Percentiles rank a stretch among this genome's conserved stretches.
Conservation (phyloP, 2,797 vertebrate species). For the Dromococcyx pavoninus region DNA sequence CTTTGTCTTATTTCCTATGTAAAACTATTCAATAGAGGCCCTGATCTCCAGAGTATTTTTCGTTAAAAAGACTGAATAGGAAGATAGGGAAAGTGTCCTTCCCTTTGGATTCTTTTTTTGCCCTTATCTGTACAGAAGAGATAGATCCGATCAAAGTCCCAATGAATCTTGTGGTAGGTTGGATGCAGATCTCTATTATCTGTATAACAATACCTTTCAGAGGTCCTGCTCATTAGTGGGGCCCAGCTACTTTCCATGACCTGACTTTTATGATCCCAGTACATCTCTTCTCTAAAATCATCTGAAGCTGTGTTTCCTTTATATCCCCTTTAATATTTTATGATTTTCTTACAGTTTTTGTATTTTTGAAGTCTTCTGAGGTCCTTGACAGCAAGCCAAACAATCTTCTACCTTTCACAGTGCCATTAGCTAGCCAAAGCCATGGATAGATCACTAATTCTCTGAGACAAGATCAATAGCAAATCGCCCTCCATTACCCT, state of each 20-base stretch:
- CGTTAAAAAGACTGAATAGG: slow-evolving; percentile 55
- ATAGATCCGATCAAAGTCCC: slow-evolving; percentile 40
- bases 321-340: slow-evolving; percentile 23
- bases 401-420: background rate
- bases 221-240: slow-evolving; percentile 45
- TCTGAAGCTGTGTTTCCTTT: slow-evolving; percentile 37
- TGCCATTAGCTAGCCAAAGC: background rate
- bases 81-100: slow-evolving; percentile 50
- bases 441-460: slow-evolving; percentile 3
- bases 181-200: slow-evolving; percentile 55
- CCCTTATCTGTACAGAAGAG: slow-evolving; percentile 27
- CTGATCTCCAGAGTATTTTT: slow-evolving; percentile 46
- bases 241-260: slow-evolving; percentile 34
- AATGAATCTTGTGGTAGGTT: slow-evolving; percentile 46
- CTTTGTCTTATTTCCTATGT: slow-evolving; percentile 49
- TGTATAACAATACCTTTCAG: slow-evolving; percentile 37
- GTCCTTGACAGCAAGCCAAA: slow-evolving; percentile 41
- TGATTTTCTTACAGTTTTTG: background rate
- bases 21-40: slow-evolving; percentile 56
- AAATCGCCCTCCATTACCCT: background rate
- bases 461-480: slow-evolving; percentile 25
- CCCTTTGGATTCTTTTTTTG: slow-evolving; percentile 66
- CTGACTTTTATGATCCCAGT: slow-evolving; percentile 43
- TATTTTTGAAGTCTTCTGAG: slow-evolving; percentile 22
- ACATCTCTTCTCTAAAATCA: slow-evolving; percentile 48